Evolutionary conservation across 1,140 invertebrate species (phyloP).

Genomic region (Drosophila truncata): DNA sequence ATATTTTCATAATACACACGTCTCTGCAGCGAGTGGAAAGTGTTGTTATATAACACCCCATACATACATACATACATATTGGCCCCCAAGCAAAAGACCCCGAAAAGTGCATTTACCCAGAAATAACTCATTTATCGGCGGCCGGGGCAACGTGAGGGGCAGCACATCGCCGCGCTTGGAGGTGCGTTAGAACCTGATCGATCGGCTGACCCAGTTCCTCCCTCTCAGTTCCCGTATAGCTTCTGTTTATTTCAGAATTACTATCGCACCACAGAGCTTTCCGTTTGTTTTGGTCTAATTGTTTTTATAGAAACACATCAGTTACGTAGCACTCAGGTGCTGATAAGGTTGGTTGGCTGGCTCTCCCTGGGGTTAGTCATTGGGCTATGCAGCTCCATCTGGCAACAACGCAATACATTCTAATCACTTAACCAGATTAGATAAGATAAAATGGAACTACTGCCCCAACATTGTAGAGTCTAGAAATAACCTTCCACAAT

Average conservation of each 20-base stretch:
- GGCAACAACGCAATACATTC: slow-evolving; percentile 43
- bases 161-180: slow-evolving; percentile 9
- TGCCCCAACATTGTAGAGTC: slow-evolving; percentile 23
- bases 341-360: slow-evolving; percentile 45
- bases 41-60: slow-evolving; percentile 48
- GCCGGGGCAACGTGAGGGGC: slow-evolving; percentile 25
- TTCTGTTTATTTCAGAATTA: slow-evolving; percentile 29
- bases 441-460: slow-evolving; percentile 20
- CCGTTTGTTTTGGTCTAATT: slow-evolving; percentile 42
- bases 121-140: slow-evolving; percentile 10
- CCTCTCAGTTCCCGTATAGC: slow-evolving; percentile 15
- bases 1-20: slow-evolving; percentile 58
- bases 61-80: not conserved
- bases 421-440: slow-evolving; percentile 11
- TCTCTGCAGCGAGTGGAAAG: slow-evolving; percentile 26
- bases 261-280: slow-evolving; percentile 33
- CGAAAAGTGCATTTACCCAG: slow-evolving; percentile 39
- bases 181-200: slow-evolving; percentile 43
- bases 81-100: slow-evolving; percentile 14
- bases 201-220: slow-evolving; percentile 50
- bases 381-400: slow-evolving; percentile 8
- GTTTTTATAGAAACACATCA: slow-evolving; percentile 34
- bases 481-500: slow-evolving; percentile 37
- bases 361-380: slow-evolving; percentile 33
- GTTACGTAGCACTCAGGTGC: slow-evolving; percentile 28